A percentile compares a stretch with the other conserved stretches of the same genome.
These are phyloP conservation scores for Erinaceus europaeus DNA, from an alignment of 2,113 vertebrate genomes.

Conservation along the genomic window DNA sequence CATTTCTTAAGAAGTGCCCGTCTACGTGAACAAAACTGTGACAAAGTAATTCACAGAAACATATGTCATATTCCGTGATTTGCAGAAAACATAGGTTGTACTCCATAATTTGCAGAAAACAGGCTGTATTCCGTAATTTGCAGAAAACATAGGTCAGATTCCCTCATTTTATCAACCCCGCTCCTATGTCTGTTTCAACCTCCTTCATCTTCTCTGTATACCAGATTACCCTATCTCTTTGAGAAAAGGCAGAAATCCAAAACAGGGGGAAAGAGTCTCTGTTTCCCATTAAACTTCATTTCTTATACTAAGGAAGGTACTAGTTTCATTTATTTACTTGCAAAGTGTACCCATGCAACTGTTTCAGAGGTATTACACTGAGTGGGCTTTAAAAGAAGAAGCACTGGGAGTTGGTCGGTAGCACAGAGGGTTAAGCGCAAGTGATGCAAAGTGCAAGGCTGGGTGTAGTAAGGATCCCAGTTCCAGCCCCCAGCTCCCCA, in stretches of 20 bases:
- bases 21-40: conserved; percentile 15
- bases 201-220: background rate
- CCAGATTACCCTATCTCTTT: background rate
- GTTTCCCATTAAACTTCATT: conserved; percentile 53
- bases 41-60: conserved; percentile 44
- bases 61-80: background rate
- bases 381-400: conserved; percentile 57
- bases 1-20: background rate
- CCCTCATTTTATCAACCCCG: background rate
- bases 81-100: background rate
- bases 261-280: background rate
- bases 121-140: no score
- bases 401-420: no score
- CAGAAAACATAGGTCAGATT: background rate
- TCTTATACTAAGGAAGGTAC: background rate
- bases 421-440: no score
- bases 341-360: background rate
- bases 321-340: conserved; percentile 53
- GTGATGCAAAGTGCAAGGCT: no score
- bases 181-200: background rate
- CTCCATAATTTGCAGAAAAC: background rate
- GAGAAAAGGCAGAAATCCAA: conserved; percentile 56
- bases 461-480: no score
- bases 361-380: conserved; percentile 43
- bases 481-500: no score